Evolutionary conservation across 2,797 vertebrate genomes (phyloP).

Genomic region (Myiothlypis coronata): DNA sequence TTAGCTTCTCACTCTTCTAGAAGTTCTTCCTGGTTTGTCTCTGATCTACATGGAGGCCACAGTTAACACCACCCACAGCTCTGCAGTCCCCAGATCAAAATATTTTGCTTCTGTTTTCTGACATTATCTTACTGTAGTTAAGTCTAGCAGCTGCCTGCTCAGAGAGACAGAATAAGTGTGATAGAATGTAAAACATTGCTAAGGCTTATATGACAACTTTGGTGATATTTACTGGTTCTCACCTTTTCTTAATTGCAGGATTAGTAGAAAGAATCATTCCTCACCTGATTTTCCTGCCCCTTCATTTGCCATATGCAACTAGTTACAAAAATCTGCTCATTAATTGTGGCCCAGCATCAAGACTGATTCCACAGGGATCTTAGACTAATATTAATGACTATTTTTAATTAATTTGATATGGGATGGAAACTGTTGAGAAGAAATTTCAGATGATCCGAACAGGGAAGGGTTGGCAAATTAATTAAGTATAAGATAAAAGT

Average conservation of each 20-base stretch:
- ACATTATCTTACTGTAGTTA: constrained; percentile 52
- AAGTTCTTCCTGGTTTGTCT: constrained; percentile 39
- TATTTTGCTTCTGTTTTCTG: constrained; percentile 66
- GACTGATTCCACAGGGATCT: neutral
- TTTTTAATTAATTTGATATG: constrained; percentile 26
- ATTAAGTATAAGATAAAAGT: neutral
- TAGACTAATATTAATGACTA: constrained; percentile 7
- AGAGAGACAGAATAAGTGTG: constrained; percentile 43
- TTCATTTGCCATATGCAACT: neutral
- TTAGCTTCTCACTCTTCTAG: constrained; percentile 8
- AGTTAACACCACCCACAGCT: constrained; percentile 57
- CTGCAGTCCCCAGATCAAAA: constrained; percentile 61
- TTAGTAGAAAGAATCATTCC: neutral
- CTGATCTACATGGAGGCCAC: constrained; percentile 35
- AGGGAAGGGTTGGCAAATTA: neutral
- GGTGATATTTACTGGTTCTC: constrained; percentile 28
- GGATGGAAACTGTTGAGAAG: neutral
- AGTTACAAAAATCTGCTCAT: neutral
- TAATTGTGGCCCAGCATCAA: neutral
- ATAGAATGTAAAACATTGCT: constrained; percentile 42
- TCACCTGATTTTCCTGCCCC: constrained; percentile 18
- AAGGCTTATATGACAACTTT: constrained; percentile 23
- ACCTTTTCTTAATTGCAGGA: constrained; percentile 28
- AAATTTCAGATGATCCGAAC: neutral
- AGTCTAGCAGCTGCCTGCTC: constrained; percentile 60